These are phyloP conservation scores for Eptesicus fuscus DNA, from an alignment of 2,113 vertebrate genomes.

Conservation along the genomic window DNA sequence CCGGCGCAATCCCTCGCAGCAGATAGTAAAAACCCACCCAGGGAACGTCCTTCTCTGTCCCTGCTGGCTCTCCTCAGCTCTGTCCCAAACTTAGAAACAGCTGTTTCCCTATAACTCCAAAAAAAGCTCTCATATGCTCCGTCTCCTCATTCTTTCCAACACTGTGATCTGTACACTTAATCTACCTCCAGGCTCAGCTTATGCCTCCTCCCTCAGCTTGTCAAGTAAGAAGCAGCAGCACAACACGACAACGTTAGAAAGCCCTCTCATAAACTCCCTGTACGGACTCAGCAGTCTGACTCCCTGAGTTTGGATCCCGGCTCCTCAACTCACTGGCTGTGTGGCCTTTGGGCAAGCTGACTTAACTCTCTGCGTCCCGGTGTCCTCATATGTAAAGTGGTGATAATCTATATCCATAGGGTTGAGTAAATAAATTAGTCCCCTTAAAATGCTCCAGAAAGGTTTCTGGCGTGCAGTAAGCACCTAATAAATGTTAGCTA, in stretches of 20 bases:
- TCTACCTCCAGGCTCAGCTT: conserved; percentile 56
- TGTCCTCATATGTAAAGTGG: background rate
- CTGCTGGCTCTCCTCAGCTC: background rate
- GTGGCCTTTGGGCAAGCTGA: background rate
- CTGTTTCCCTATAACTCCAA: conserved; percentile 50
- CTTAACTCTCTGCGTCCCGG: background rate
- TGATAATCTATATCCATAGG: background rate
- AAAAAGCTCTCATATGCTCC: conserved; percentile 44
- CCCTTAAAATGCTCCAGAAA: background rate
- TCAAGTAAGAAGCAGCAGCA: background rate
- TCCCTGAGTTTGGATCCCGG: background rate
- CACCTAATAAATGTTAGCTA: background rate
- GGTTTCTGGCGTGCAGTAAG: background rate
- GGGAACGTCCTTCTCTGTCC: conserved; percentile 29
- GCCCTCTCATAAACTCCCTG: background rate
- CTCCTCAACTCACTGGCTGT: background rate
- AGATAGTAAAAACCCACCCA: conserved; percentile 12
- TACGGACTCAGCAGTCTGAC: background rate
- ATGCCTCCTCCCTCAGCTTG: background rate
- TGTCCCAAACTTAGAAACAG: conserved; percentile 70
- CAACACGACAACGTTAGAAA: background rate
- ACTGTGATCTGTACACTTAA: conserved; percentile 65
- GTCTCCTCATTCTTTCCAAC: conserved; percentile 40
- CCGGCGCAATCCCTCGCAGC: background rate
- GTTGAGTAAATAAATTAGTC: background rate